Conservation (phyloP, 30 jellyfish, hydroid and myxozoan species). For the Chrysaora quinquecirrha region DNA sequence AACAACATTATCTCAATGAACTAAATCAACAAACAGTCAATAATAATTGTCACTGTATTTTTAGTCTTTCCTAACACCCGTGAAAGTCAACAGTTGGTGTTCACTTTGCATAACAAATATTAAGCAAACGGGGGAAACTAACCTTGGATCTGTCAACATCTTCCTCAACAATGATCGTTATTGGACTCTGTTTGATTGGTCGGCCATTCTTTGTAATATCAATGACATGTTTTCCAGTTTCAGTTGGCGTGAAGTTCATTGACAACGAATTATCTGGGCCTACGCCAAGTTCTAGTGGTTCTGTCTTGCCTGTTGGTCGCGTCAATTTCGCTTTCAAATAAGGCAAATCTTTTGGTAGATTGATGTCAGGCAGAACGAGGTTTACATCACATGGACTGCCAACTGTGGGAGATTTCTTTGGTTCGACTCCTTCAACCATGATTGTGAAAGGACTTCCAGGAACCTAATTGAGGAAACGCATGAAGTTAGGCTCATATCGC, state of each 20-base stretch:
- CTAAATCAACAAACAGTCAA: too few species aligned
- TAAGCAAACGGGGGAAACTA: too few species aligned
- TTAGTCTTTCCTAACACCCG: too few species aligned
- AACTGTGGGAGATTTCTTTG: constrained; percentile 71
- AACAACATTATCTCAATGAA: too few species aligned
- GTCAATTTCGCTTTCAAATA: constrained; percentile 67
- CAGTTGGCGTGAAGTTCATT: constrained; percentile 84
- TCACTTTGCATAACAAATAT: too few species aligned
- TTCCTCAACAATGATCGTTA: constrained; percentile 78
- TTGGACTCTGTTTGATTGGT: constrained; percentile 94
- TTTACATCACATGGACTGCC: constrained; percentile 87
- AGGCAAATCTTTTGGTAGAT: constrained; percentile 81
- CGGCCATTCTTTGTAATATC: constrained; percentile 80
- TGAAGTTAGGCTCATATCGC: too few species aligned
- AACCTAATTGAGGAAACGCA: constrained; percentile 14
- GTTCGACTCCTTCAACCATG: constrained; percentile 73
- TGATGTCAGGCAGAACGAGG: constrained; percentile 72
- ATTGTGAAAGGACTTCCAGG: constrained; percentile 88
- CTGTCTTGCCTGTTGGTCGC: constrained; percentile 78
- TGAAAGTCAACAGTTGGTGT: too few species aligned
- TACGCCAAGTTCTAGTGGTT: constrained; percentile 70
- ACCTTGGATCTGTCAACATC: constrained; percentile 66
- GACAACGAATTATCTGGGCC: constrained; percentile 90
- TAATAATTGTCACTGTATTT: too few species aligned
- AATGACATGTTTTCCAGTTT: constrained; percentile 83